A percentile compares a stretch with the other conserved stretches of the same genome.
Conservation (phyloP, 2,113 vertebrate species). For the Benitochromis conjunctus region DNA sequence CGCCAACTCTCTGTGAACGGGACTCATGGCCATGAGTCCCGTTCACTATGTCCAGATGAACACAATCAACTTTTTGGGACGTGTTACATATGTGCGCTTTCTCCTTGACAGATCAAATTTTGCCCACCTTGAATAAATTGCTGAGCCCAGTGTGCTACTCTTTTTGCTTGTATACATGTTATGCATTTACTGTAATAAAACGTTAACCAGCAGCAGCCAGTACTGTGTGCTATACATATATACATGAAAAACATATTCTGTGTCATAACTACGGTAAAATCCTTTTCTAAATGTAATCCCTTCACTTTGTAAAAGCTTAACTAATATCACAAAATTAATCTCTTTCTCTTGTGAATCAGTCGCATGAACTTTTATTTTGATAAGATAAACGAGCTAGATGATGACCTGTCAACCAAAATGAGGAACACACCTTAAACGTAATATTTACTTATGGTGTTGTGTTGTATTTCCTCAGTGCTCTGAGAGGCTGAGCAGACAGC, state of each 20-base stretch:
- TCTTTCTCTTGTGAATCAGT: background rate
- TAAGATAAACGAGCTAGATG: background rate
- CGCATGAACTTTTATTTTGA: background rate
- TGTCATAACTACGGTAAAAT: background rate
- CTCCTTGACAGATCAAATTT: background rate
- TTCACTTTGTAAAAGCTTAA: background rate
- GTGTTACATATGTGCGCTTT: background rate
- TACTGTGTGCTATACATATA: background rate
- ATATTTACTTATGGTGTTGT: conserved; percentile 54
- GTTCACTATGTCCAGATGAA: too few relatives aligned
- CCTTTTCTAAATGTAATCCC: background rate
- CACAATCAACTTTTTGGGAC: too few relatives aligned
- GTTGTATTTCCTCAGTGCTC: background rate
- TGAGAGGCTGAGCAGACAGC: background rate
- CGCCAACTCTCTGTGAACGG: too few relatives aligned
- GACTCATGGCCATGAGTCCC: too few relatives aligned
- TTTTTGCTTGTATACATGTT: background rate
- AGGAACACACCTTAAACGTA: conserved; percentile 44
- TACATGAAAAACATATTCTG: background rate
- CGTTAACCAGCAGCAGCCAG: background rate
- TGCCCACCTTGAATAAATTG: background rate
- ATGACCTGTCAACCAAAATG: background rate
- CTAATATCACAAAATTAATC: background rate
- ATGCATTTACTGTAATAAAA: background rate
- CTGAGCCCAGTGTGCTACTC: background rate